These are phyloP conservation scores for Enteromius treurensis DNA, from an alignment of 2,797 vertebrate genomes.

Conservation along the genomic window DNA sequence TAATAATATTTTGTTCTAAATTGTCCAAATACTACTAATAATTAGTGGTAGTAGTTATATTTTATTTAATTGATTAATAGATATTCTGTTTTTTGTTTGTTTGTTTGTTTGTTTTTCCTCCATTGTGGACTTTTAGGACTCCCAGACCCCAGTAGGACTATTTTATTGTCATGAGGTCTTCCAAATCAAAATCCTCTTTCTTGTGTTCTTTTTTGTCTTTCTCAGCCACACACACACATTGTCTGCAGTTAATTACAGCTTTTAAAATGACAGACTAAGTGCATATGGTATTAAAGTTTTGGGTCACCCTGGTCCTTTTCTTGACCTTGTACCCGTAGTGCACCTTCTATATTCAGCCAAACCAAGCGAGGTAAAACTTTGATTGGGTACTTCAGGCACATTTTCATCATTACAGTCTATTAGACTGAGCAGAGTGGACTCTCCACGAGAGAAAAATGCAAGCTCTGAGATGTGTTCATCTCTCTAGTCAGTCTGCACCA, in stretches of 20 bases:
- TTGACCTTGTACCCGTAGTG: not conserved
- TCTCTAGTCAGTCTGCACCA: slow-evolving; percentile 3
- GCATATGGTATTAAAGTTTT: not conserved
- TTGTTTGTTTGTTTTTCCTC: too few species aligned
- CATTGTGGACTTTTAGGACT: too few species aligned
- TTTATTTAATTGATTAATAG: too few species aligned
- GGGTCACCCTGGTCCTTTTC: slow-evolving; percentile 1
- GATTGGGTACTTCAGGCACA: slow-evolving; percentile 9
- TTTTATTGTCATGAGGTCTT: not conserved
- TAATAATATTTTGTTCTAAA: too few species aligned
- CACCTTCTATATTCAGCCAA: slow-evolving; percentile 20
- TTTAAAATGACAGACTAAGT: not conserved
- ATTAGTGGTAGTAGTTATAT: too few species aligned
- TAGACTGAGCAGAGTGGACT: slow-evolving; percentile 24
- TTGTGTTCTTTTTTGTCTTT: not conserved
- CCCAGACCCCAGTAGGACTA: too few species aligned
- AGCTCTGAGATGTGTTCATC: slow-evolving; percentile 27
- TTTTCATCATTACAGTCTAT: slow-evolving; percentile 38
- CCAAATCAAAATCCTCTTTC: not conserved
- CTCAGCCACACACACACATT: not conserved
- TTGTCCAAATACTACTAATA: too few species aligned
- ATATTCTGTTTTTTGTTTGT: too few species aligned
- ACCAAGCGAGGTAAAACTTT: slow-evolving; percentile 15
- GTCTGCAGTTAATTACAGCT: not conserved
- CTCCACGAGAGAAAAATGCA: not conserved